A percentile compares a stretch with the other conserved stretches of the same genome.
Evolutionary conservation across 2,113 vertebrate genomes (phyloP).

Genomic region (Poicephalus gulielmi): DNA sequence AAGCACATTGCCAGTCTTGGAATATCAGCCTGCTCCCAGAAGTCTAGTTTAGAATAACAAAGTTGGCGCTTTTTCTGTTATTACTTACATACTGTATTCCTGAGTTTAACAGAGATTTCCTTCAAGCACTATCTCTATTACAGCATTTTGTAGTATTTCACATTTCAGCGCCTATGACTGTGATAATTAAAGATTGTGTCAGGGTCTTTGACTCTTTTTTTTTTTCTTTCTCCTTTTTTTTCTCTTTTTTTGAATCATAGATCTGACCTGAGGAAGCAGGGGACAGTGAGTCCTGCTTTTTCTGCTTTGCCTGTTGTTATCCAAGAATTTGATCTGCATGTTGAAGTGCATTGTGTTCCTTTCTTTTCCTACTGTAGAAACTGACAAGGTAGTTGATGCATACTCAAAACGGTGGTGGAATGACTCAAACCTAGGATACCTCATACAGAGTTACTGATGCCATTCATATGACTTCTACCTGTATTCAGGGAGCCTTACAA

Average conservation of each 20-base stretch:
- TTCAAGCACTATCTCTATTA: neutral
- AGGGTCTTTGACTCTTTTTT: rapidly evolving
- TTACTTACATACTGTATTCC: neutral
- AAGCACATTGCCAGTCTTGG: neutral
- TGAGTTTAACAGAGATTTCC: neutral
- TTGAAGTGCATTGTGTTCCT: neutral
- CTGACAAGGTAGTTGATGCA: neutral
- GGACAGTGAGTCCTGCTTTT: neutral
- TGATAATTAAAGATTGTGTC: neutral
- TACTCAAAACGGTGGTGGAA: neutral
- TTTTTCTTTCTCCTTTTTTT: rapidly evolving
- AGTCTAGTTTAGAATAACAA: neutral
- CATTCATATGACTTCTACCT: neutral
- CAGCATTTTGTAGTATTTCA: neutral
- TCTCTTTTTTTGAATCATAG: rapidly evolving
- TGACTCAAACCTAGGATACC: neutral
- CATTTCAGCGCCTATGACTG: neutral
- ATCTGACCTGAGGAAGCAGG: neutral
- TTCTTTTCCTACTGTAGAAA: neutral
- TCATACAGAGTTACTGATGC: neutral
- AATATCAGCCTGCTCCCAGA: neutral
- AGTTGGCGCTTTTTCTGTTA: neutral
- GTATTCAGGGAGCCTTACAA: neutral
- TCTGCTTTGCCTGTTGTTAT: neutral
- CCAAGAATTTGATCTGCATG: neutral